Evolutionary conservation across 2,888 invertebrate species (phyloP).

Genomic region (Icerya purchasi): DNA sequence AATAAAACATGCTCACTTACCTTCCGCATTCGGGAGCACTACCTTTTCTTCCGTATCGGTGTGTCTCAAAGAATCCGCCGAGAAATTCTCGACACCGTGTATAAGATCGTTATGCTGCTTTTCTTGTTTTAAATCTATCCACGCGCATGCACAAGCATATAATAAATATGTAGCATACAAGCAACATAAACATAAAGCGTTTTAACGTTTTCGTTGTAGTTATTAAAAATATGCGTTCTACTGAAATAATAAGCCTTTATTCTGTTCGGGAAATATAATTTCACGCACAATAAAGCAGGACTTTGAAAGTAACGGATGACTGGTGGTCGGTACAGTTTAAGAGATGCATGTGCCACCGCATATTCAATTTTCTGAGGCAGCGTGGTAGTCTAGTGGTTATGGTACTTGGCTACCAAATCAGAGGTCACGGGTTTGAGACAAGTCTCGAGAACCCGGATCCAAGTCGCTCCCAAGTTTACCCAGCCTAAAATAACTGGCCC

Average conservation of each 20-base stretch:
- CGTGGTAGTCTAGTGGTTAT: too few relatives aligned
- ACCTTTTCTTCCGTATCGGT: constrained; percentile 80
- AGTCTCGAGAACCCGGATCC: too few relatives aligned
- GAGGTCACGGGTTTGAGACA: too few relatives aligned
- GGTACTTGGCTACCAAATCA: too few relatives aligned
- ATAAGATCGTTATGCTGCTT: constrained; percentile 43
- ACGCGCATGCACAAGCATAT: not conserved
- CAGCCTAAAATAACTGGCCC: too few relatives aligned
- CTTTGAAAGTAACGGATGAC: not conserved
- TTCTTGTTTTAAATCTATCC: constrained; percentile 18
- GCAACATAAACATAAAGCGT: constrained; percentile 12
- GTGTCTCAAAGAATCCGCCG: constrained; percentile 65
- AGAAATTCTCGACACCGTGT: constrained; percentile 77
- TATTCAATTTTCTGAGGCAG: too few relatives aligned
- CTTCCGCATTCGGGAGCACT: constrained; percentile 79
- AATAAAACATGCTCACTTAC: constrained; percentile 34
- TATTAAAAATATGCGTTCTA: too few relatives aligned
- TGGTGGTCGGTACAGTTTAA: not conserved
- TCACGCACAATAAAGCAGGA: not conserved
- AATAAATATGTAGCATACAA: constrained; percentile 9
- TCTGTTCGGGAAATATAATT: not conserved
- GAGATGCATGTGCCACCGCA: not conserved
- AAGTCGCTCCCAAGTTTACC: too few relatives aligned
- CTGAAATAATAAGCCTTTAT: too few relatives aligned
- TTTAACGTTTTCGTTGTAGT: constrained; percentile 8